Percentiles rank a stretch among this genome's conserved stretches.
Conservation (phyloP, 2,113 vertebrate species). For the Tragelaphus buxtoni region DNA sequence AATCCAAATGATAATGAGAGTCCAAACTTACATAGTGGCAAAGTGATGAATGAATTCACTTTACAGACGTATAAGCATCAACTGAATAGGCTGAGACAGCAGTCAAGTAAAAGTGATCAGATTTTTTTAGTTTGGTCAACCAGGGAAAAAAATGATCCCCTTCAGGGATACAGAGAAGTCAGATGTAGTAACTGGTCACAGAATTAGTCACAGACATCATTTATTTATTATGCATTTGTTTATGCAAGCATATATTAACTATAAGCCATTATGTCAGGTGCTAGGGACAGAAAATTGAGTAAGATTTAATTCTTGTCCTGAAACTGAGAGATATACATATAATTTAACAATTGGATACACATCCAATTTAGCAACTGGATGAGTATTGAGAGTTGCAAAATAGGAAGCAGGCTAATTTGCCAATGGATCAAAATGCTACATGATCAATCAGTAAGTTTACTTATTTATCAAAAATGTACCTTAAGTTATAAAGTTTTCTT, state of each 20-base stretch:
- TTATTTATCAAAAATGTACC: constrained; percentile 8
- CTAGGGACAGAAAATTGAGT: background rate
- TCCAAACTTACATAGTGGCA: background rate
- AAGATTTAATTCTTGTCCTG: background rate
- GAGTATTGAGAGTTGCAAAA: background rate
- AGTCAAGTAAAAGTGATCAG: background rate
- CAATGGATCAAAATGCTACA: background rate
- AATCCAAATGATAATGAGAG: background rate
- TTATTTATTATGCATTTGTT: background rate
- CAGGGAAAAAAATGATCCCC: background rate
- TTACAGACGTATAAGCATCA: background rate
- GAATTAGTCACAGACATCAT: background rate
- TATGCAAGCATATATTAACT: background rate
- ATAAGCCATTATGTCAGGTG: background rate
- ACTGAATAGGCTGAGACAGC: background rate
- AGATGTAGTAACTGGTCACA: background rate
- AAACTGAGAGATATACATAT: background rate
- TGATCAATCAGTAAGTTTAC: background rate
- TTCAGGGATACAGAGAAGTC: background rate
- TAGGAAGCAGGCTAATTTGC: background rate
- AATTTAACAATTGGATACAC: background rate
- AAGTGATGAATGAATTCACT: background rate
- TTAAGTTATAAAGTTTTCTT: background rate
- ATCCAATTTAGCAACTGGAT: background rate
- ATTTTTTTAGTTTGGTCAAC: background rate